These are phyloP conservation scores for Oscheius sp. DNA, from an alignment of 1,140 invertebrate species.

Conservation along the genomic window DNA sequence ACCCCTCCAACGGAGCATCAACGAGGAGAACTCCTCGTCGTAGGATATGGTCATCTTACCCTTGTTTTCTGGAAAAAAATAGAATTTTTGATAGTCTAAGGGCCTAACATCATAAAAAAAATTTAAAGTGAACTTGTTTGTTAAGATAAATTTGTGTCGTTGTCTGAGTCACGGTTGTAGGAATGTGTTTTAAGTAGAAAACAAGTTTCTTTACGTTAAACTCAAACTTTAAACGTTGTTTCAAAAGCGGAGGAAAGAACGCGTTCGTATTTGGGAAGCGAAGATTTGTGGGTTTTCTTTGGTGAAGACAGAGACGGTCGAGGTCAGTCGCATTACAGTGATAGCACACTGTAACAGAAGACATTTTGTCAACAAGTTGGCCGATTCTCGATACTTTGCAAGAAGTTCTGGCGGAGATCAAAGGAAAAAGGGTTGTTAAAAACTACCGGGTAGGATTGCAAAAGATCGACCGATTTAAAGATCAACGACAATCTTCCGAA, in stretches of 20 bases:
- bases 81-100: too few relatives aligned
- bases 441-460: too few relatives aligned
- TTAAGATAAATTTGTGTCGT: too few relatives aligned
- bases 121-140: slow-evolving; percentile 4
- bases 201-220: not conserved
- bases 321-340: slow-evolving; percentile 5
- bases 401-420: too few relatives aligned
- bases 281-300: not conserved
- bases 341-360: not conserved
- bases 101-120: too few relatives aligned
- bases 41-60: slow-evolving; percentile 41
- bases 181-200: not conserved
- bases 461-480: too few relatives aligned
- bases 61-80: too few relatives aligned
- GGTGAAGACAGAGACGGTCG: not conserved
- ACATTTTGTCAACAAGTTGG: not conserved
- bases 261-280: not conserved
- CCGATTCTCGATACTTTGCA: not conserved
- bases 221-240: not conserved
- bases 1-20: slow-evolving; percentile 60
- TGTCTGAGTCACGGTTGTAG: too few relatives aligned
- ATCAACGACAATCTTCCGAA: too few relatives aligned
- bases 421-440: too few relatives aligned
- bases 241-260: not conserved
- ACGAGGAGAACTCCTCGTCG: slow-evolving; percentile 51